phyloP scores from a whole-genome alignment of 53 echinoderm and acorn worm species.

The Luidia sarsii region DNA sequence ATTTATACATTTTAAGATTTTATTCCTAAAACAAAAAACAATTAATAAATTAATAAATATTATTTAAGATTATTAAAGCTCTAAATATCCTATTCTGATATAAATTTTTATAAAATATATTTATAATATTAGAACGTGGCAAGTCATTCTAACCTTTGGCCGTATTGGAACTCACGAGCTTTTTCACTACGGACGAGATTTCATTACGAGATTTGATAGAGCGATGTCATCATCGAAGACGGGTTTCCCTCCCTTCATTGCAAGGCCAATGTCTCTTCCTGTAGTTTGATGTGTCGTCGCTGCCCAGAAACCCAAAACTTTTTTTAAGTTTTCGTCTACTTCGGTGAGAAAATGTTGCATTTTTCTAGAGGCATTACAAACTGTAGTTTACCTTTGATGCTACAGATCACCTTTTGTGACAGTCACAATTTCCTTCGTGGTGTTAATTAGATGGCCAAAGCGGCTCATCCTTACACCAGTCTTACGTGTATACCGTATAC shows the following conservation, averaged over 20 bases:
- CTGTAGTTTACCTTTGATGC: not conserved
- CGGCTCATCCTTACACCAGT: too few species aligned
- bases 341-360: constrained; percentile 41
- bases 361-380: constrained; percentile 7
- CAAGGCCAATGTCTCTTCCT: constrained; percentile 65
- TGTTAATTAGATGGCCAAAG: not conserved
- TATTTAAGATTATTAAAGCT: too few species aligned
- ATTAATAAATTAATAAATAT: not conserved
- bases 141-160: constrained; percentile 5
- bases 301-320: constrained; percentile 42
- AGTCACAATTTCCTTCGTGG: not conserved
- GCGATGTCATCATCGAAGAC: constrained; percentile 63
- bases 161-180: constrained; percentile 17
- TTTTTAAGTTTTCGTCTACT: constrained; percentile 47
- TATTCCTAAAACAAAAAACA: too few species aligned
- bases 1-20: not conserved
- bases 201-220: constrained; percentile 32
- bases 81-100: too few species aligned
- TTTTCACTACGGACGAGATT: constrained; percentile 36
- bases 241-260: constrained; percentile 50
- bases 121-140: constrained; percentile 4
- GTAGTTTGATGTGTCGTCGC: constrained; percentile 49
- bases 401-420: not conserved
- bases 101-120: too few species aligned
- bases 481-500: not conserved